Evolutionary conservation across 2,888 invertebrate species (phyloP), one percentile per base, ranked within the genome.

Genomic region (Baccha elongata): DNA sequence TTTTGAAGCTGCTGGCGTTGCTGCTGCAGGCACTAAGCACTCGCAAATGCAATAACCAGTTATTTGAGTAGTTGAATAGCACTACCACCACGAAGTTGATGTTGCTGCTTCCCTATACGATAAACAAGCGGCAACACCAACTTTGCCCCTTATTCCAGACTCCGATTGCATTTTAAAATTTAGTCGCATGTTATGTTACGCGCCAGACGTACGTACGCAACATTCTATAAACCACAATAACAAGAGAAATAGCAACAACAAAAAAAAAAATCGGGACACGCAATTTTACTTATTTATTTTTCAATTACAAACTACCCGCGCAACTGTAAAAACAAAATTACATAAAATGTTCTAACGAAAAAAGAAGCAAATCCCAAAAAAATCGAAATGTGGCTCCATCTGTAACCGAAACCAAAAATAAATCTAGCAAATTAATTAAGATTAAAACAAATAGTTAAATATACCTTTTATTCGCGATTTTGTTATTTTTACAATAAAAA

Each of bases 161-260:
- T 83, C 73, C 26, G 78, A 83, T 78, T 83, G 83, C 83, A 78
- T 78, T 83, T 83, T 72, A 17, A 44, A 72, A 83, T 78, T 83
- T 83, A 83, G 83, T 83, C 83, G 78, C 83, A 73, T 83, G 68
- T 50, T 78, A 72, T 83, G 83, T 73, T 83, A 83, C 83, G 83
- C 78, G 83, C 72, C 50, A 67, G 78, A 83, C 83, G 83, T 62
- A 81, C 67, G 72, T 73, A 78, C 73, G 78, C 72, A 72, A 55
- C 60, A 52, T 60, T 37, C n/a, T 17, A 60, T 60, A 65, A 29
- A 32, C 50, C 62, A 71, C 72, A 40, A 64, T 46, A 17, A 13
- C 19, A 60, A 58, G 7, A 29, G n/a, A 53, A 17, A 50, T 7
- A 35, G 15, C 21, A 55, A 11, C 8, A 48, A 46, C 21, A 48